phyloP scores from a whole-genome alignment of 2,797 vertebrate genomes.

The Vireo griseus region DNA sequence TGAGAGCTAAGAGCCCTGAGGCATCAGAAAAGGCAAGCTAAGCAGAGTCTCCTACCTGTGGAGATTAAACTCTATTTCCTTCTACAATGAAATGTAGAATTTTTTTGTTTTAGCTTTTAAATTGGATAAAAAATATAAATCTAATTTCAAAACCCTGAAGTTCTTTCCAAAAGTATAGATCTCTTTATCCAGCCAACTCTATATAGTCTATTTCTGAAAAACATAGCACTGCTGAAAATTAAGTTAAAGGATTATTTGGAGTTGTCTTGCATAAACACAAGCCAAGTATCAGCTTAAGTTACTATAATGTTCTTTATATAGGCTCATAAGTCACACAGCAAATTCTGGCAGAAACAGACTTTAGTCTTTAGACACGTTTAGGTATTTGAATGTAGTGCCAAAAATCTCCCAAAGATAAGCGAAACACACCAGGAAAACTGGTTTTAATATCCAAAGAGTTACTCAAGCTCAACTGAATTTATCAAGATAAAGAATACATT shows the following conservation, averaged over 20 bases:
- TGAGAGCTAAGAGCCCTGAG: background rate
- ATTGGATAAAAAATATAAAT: background rate
- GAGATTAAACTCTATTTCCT: background rate
- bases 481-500: constrained; percentile 38
- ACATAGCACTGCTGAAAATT: background rate
- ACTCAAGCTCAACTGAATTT: constrained; percentile 26
- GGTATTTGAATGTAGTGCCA: background rate
- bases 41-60: background rate
- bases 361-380: background rate
- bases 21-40: background rate
- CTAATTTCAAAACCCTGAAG: background rate
- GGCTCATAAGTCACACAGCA: background rate
- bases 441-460: constrained; percentile 32
- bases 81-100: background rate
- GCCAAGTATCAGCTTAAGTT: constrained; percentile 37
- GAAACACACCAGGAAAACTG: constrained; percentile 27
- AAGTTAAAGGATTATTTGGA: constrained; percentile 43
- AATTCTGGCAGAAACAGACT: constrained; percentile 36
- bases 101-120: background rate
- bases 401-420: constrained; percentile 33
- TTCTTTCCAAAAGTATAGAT: background rate
- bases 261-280: constrained; percentile 18
- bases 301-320: background rate
- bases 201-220: background rate
- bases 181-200: background rate